Percentiles rank a stretch among this genome's conserved stretches.
phyloP scores from a whole-genome alignment of 2,888 invertebrate species.

The Steromphala cineraria region DNA sequence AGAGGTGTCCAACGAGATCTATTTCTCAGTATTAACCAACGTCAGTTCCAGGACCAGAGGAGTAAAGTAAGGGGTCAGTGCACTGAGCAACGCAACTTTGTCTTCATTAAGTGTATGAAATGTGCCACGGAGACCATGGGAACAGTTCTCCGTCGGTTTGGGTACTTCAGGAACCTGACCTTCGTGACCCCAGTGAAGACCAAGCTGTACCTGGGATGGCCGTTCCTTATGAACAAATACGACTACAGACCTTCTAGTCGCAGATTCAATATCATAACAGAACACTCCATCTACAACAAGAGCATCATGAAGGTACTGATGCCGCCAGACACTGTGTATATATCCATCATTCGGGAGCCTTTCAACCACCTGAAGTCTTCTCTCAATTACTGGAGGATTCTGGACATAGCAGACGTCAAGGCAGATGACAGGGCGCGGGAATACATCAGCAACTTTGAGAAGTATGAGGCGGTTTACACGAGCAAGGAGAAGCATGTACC shows the following conservation, averaged over 20 bases:
- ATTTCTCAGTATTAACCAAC: neutral
- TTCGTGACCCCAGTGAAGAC: conserved; percentile 64
- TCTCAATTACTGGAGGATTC: conserved; percentile 68
- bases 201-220: conserved; percentile 71
- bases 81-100: conserved; percentile 50
- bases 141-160: conserved; percentile 66
- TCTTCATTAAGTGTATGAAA: conserved; percentile 73
- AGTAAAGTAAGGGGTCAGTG: neutral
- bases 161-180: conserved; percentile 58
- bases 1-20: neutral
- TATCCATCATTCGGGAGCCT: conserved; percentile 71
- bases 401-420: conserved; percentile 49
- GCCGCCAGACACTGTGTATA: conserved; percentile 60
- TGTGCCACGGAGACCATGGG: conserved; percentile 71
- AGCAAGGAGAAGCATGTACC: conserved; percentile 33
- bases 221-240: conserved; percentile 58
- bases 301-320: conserved; percentile 59
- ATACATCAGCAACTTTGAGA: conserved; percentile 63
- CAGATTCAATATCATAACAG: conserved; percentile 64
- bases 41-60: neutral
- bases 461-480: conserved; percentile 64
- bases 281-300: conserved; percentile 70
- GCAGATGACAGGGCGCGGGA: conserved; percentile 46
- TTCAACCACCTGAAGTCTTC: conserved; percentile 66
- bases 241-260: conserved; percentile 61